Conservation (phyloP, 2,888 invertebrate genomes). For the Tuberolachnus salignus region DNA sequence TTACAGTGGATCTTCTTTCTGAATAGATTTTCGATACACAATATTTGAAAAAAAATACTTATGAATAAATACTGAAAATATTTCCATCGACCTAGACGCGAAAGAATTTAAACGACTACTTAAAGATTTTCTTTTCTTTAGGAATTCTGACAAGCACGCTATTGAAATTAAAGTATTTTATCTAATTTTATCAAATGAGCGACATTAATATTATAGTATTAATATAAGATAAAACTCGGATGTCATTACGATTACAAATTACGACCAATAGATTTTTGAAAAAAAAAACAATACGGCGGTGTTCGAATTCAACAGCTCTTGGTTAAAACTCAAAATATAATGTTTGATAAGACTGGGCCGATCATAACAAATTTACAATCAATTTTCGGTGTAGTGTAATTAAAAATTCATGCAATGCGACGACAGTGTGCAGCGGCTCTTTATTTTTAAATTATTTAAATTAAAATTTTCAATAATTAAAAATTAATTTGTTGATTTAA, state of each 20-base stretch:
- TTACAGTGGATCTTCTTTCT: slow-evolving; percentile 12
- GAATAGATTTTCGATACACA: slow-evolving; percentile 9
- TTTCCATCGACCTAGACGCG: slow-evolving; percentile 12
- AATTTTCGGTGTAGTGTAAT: no score
- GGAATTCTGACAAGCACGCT: not conserved
- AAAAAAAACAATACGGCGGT: no score
- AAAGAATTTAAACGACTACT: slow-evolving; percentile 29
- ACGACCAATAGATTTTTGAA: no score
- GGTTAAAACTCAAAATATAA: no score
- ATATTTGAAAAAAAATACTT: slow-evolving; percentile 23
- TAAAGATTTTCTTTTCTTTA: slow-evolving; percentile 20
- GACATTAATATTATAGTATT: not conserved
- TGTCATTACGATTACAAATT: not conserved
- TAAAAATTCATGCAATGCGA: no score
- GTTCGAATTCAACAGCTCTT: no score
- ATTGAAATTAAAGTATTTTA: no score
- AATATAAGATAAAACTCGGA: not conserved
- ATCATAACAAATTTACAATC: no score
- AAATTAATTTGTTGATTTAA: not conserved
- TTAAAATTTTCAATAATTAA: no score
- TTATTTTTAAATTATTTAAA: no score
- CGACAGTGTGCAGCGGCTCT: no score
- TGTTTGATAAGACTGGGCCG: no score
- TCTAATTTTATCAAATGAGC: not conserved
- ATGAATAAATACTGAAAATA: slow-evolving; percentile 18